These are phyloP conservation scores for Leptonema lineaticorne DNA, from an alignment of 1,140 invertebrate genomes.

Conservation along the genomic window DNA sequence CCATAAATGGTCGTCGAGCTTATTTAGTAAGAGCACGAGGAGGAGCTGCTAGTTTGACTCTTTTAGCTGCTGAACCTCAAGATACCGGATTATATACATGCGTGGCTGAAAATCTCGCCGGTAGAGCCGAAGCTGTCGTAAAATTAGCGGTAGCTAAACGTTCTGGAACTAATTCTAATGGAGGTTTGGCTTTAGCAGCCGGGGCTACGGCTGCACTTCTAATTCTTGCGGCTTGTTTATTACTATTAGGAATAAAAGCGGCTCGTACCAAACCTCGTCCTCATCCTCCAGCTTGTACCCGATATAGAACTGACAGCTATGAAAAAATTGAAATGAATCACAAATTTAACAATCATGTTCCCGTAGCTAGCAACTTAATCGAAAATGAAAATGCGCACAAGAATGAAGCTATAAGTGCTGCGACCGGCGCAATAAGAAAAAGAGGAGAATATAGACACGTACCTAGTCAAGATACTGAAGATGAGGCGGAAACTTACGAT, in stretches of 20 bases:
- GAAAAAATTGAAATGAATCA: slow-evolving; percentile 75
- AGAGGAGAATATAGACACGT: slow-evolving; percentile 71
- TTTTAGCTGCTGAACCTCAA: slow-evolving; percentile 66
- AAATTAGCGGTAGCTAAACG: slow-evolving; percentile 66
- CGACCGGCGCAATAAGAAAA: slow-evolving; percentile 49
- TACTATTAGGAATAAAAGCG: slow-evolving; percentile 43
- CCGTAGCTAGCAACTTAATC: slow-evolving; percentile 42
- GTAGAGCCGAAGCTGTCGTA: slow-evolving; percentile 68
- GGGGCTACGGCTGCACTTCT: slow-evolving; percentile 53
- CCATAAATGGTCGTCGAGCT: slow-evolving; percentile 49
- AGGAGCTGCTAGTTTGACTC: slow-evolving; percentile 67
- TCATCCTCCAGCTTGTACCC: slow-evolving; percentile 60
- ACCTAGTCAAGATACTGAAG: slow-evolving; percentile 64
- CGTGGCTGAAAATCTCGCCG: slow-evolving; percentile 75
- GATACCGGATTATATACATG: slow-evolving; percentile 75
- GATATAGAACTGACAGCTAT: slow-evolving; percentile 64
- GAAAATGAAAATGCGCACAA: slow-evolving; percentile 52
- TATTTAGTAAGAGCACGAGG: slow-evolving; percentile 53
- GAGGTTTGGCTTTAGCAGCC: slow-evolving; percentile 58
- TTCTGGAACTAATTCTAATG: slow-evolving; percentile 58
- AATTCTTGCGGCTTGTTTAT: slow-evolving; percentile 45
- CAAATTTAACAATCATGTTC: slow-evolving; percentile 44
- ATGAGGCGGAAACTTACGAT: slow-evolving; percentile 57
- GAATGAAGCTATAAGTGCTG: slow-evolving; percentile 44
- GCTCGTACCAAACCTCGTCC: slow-evolving; percentile 45